A percentile compares a stretch with the other conserved stretches of the same genome.
Evolutionary conservation across 2,113 vertebrate genomes (phyloP).

Genomic region (Otolemur garnettii): DNA sequence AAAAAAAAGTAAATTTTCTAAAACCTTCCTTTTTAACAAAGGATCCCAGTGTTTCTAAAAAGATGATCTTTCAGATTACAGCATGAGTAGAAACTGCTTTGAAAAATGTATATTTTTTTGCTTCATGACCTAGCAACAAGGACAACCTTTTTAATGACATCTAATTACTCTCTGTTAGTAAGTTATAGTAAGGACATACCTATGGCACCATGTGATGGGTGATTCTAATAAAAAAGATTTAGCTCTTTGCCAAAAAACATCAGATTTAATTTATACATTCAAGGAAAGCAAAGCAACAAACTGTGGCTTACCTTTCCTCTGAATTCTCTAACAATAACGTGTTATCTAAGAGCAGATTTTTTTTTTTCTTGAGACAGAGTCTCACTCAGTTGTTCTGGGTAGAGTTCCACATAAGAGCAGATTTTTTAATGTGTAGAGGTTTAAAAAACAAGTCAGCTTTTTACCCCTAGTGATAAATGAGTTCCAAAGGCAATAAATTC

Average conservation of each 20-base stretch:
- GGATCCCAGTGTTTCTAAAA: slow-evolving; percentile 34
- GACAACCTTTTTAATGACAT: background rate
- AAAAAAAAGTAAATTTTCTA: slow-evolving; percentile 13
- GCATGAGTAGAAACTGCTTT: background rate
- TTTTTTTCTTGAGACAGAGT: too few relatives aligned
- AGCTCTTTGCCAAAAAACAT: background rate
- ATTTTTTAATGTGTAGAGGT: slow-evolving; percentile 14
- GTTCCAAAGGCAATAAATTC: background rate
- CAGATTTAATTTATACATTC: background rate
- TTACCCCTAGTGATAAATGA: slow-evolving; percentile 11
- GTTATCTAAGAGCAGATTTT: background rate
- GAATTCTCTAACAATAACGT: slow-evolving; percentile 34
- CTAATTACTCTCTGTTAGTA: slow-evolving; percentile 46
- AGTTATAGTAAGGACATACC: background rate
- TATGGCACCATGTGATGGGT: background rate
- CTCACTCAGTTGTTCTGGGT: too few relatives aligned
- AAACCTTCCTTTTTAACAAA: slow-evolving; percentile 51
- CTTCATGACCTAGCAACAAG: slow-evolving; percentile 44
- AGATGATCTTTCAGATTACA: slow-evolving; percentile 13
- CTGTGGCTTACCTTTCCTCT: slow-evolving; percentile 6
- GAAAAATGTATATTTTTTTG: background rate
- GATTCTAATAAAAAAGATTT: slow-evolving; percentile 49
- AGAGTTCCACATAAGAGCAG: background rate
- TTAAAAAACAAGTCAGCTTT: background rate
- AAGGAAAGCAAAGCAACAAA: background rate